These are phyloP conservation scores for Philantomba maxwellii DNA, from an alignment of 2,113 vertebrate genomes.

Conservation along the genomic window DNA sequence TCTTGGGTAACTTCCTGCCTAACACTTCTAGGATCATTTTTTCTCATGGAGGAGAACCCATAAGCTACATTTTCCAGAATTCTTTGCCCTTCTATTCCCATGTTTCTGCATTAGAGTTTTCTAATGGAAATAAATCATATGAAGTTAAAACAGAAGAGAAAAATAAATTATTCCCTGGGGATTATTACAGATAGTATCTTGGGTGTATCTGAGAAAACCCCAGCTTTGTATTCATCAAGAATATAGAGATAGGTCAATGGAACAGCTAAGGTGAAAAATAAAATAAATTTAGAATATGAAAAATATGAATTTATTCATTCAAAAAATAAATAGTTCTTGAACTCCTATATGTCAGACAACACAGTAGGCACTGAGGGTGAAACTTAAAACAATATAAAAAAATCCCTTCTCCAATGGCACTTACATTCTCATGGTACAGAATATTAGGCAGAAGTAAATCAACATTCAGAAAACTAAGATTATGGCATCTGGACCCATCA, in stretches of 20 bases:
- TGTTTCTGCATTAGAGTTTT: background rate
- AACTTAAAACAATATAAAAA: background rate
- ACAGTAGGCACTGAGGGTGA: background rate
- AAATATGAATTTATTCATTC: background rate
- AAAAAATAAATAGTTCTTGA: background rate
- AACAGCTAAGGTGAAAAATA: background rate
- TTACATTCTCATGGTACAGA: background rate
- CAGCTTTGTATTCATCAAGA: background rate
- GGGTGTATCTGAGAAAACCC: background rate
- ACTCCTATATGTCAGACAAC: background rate
- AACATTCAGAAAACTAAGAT: background rate
- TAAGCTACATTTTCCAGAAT: background rate
- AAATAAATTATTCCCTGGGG: background rate
- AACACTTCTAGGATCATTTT: background rate
- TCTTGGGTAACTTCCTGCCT: background rate
- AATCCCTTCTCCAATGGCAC: background rate
- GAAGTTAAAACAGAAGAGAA: background rate
- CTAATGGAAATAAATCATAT: background rate
- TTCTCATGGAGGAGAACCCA: background rate
- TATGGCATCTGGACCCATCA: background rate
- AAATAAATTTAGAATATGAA: background rate
- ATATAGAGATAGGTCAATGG: background rate
- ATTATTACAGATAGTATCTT: background rate
- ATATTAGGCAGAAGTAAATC: background rate
- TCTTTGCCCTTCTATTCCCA: background rate